Evolutionary conservation across 1,140 invertebrate species (phyloP).

Genomic region (Neodiprion virginianus): DNA sequence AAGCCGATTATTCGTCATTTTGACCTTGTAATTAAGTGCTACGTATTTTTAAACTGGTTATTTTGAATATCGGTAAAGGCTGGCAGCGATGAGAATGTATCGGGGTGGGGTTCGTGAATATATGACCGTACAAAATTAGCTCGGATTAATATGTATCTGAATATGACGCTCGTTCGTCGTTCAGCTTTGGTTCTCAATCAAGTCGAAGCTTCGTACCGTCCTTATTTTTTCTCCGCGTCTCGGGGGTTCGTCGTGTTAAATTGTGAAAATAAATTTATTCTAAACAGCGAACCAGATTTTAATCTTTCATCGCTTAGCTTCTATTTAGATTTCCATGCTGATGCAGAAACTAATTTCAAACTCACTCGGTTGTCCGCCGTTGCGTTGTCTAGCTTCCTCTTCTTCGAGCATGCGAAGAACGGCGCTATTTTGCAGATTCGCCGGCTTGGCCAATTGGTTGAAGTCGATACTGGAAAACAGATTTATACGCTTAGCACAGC

Average conservation of each 20-base stretch:
- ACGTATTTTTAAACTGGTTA: not conserved
- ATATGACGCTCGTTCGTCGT: not conserved
- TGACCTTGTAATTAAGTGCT: not conserved
- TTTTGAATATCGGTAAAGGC: not conserved
- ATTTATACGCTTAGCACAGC: constrained; percentile 15
- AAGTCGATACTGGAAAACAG: constrained; percentile 74
- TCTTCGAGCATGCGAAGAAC: constrained; percentile 82
- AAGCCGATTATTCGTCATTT: no score
- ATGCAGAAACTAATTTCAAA: constrained; percentile 22
- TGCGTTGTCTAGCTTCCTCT: constrained; percentile 72
- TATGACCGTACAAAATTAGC: not conserved
- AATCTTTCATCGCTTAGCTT: no score
- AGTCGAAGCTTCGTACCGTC: not conserved
- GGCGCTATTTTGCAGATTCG: constrained; percentile 81
- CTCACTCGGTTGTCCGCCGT: constrained; percentile 68
- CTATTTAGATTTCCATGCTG: no score
- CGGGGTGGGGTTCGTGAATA: not conserved
- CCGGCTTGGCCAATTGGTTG: constrained; percentile 73
- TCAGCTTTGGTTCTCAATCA: not conserved
- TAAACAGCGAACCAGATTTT: no score
- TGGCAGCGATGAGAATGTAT: not conserved
- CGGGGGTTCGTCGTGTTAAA: not conserved
- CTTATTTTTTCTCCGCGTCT: not conserved
- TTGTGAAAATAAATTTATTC: no score
- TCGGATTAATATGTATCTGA: not conserved